Evolutionary conservation across 1,140 invertebrate genomes (phyloP).

Genomic region (Phymastichus coffea): DNA sequence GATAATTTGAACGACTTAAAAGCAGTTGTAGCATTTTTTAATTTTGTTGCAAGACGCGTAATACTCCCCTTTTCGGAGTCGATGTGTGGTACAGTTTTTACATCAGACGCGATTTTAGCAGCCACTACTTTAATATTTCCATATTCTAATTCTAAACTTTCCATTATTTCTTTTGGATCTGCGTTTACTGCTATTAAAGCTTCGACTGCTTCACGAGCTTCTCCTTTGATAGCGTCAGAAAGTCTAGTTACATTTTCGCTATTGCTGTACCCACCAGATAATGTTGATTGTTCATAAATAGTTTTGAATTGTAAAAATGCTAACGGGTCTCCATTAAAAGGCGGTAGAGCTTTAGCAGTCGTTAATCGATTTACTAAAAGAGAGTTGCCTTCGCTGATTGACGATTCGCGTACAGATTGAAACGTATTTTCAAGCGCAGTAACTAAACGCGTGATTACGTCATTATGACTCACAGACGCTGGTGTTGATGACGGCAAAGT

Average conservation of each 20-base stretch:
- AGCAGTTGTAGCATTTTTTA: not conserved
- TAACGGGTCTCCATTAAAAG: not conserved
- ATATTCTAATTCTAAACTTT: not conserved
- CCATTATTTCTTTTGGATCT: not conserved
- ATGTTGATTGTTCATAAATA: not conserved
- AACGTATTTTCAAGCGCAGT: too few relatives aligned
- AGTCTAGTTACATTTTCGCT: not conserved
- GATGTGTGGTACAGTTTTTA: not conserved
- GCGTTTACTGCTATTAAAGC: not conserved
- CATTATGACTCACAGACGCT: too few relatives aligned
- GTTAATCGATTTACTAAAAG: too few relatives aligned
- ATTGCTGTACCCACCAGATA: not conserved
- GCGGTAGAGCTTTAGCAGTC: not conserved
- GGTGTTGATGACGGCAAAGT: too few relatives aligned
- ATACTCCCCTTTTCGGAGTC: not conserved
- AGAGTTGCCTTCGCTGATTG: too few relatives aligned
- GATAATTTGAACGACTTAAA: not conserved
- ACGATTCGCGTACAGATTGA: too few relatives aligned
- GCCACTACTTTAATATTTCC: not conserved
- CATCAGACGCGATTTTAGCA: not conserved
- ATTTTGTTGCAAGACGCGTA: not conserved
- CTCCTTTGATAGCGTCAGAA: not conserved
- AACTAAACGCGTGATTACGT: too few relatives aligned
- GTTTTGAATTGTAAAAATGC: not conserved
- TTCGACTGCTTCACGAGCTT: not conserved